Base-by-base conservation (phyloP, 2,113 vertebrate species). In the Morone chrysops region DNA sequence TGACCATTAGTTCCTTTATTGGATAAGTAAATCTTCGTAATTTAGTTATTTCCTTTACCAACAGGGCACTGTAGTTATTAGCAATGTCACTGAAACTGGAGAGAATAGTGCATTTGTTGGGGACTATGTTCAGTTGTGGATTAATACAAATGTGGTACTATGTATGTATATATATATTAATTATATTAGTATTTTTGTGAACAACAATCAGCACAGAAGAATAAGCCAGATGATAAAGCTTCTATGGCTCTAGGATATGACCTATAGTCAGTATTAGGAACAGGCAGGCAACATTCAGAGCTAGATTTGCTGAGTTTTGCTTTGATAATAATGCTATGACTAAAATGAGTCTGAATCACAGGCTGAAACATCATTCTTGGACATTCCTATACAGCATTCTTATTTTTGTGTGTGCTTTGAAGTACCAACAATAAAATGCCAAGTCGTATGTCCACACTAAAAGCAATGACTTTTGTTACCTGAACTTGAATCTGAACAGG, bases 321-420 rank as follows among this genome's bases (percentile, higher is more conserved):
- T 70, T 47, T 63, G 38, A 25, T 25, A 25, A 25, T 25, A 31
- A 31, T 2, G 31, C 31, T 31, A 31, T 31, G 43, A 10, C 43
- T 2, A 56, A 62, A 62, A 69, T 38, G 13, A 13, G 65, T 43
- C 50, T 67, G 72, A 74, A 68, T 81, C 38, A 61, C 48, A 61
- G 60, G 6, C 18, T 78, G 9, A 53, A 47, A 14, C 20, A 40
- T 41, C 56, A 45, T 36, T 61, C 54, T 10, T 45, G 13, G 1
- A 20, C 59, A 56, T 70, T 65, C 4, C 4, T 50, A 14, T 20
- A 14, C 12, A 3, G 45, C 70, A 51, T 48, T 63, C 54, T 65
- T 18, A 20, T 6, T 18, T 56, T 50, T 57, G 17, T 38, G 12
- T 18, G 14, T 50, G 22, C 14, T 65, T 0, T 65, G n/a, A 65